A percentile compares a stretch with the other conserved stretches of the same genome.
Evolutionary conservation across 2,113 vertebrate genomes (phyloP).

Genomic region (Peromyscus maniculatus): DNA sequence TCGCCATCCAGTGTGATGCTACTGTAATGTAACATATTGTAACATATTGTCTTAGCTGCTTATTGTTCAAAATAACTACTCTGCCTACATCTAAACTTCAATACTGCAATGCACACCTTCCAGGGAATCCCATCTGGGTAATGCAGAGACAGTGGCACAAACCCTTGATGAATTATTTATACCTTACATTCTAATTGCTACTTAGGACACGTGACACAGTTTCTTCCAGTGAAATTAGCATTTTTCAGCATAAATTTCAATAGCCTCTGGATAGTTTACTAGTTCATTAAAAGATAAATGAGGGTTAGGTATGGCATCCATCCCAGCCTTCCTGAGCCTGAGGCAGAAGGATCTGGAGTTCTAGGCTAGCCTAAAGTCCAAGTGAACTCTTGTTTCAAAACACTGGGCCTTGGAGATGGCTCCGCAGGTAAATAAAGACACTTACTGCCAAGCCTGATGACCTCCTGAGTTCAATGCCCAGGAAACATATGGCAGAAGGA

Average conservation of each 20-base stretch:
- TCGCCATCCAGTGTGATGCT: neutral
- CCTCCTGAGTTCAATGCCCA: neutral
- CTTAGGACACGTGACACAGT: neutral
- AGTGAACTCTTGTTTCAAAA: neutral
- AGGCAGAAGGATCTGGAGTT: neutral
- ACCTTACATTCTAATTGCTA: neutral
- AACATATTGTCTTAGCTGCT: neutral
- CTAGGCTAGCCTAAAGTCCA: neutral
- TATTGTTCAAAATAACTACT: constrained; percentile 50
- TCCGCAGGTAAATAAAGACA: neutral
- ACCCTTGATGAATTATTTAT: neutral
- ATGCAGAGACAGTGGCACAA: neutral
- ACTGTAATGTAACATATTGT: neutral
- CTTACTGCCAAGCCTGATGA: neutral
- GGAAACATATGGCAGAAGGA: neutral
- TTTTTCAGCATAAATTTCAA: neutral
- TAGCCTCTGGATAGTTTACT: neutral
- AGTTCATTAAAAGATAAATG: constrained; percentile 4
- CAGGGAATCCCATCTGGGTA: neutral
- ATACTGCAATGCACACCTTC: neutral
- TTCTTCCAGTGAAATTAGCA: constrained; percentile 41
- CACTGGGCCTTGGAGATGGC: neutral
- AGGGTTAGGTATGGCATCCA: neutral
- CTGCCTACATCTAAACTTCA: constrained; percentile 14
- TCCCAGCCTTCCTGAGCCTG: neutral